phyloP scores from a whole-genome alignment of 2,113 vertebrate genomes.

The Alethe castanea region DNA sequence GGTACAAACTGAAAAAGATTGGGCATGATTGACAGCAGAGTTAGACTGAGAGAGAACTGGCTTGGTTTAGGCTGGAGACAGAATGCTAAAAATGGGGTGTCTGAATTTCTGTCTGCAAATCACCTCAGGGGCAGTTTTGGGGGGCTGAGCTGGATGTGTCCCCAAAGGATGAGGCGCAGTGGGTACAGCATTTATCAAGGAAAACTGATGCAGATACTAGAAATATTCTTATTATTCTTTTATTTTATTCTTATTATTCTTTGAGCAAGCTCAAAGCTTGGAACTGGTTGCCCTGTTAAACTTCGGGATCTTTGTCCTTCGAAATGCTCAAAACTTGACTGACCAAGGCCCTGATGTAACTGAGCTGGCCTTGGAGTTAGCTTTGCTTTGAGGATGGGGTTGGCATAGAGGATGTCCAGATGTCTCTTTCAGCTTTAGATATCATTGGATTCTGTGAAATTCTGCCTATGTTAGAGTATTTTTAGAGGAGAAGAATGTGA shows the following conservation, averaged over 20 bases:
- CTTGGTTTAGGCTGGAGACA: not conserved
- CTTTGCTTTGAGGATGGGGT: not conserved
- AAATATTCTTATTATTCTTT: not conserved
- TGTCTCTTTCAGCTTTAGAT: not conserved
- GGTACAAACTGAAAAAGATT: not conserved
- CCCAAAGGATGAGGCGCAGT: not conserved
- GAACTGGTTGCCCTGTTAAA: not conserved
- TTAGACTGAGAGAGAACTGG: not conserved
- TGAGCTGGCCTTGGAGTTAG: not conserved
- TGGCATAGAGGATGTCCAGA: not conserved
- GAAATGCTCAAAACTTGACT: not conserved
- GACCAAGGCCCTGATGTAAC: not conserved
- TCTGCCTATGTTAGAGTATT: not conserved
- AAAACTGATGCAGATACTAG: not conserved
- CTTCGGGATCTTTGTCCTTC: not conserved
- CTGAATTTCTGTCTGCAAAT: not conserved
- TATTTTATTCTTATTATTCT: no score
- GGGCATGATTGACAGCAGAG: not conserved
- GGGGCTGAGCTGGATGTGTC: not conserved
- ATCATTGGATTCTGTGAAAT: not conserved
- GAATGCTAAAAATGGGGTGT: not conserved
- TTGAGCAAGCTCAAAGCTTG: not conserved
- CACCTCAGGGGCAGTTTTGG: rapidly evolving
- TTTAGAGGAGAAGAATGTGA: not conserved
- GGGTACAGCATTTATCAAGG: not conserved